Base-by-base conservation (phyloP, 2,888 invertebrate genomes). In the Melanotus villosus region DNA sequence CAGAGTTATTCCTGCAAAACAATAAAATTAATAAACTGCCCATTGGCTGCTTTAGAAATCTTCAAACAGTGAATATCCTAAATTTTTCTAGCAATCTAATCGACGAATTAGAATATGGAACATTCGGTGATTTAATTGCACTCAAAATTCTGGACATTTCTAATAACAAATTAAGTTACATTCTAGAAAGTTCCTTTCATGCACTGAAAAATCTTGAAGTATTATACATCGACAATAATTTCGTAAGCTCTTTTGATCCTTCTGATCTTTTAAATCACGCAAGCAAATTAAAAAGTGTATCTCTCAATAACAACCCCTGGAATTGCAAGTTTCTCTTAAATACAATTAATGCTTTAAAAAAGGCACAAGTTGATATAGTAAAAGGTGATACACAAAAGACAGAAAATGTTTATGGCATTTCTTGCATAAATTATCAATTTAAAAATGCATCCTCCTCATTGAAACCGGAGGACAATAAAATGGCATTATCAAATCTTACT, bases 141-240 rank as follows among this genome's bases (percentile, higher is more conserved):
- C 23, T 68, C 23, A 5, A 23, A 12, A 18, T 6, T 16, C 36
- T 68, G 0, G 64, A 68, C 23, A 54, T 68, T 14, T 68, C 68
- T 2, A 52, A 45, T 43, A 68, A 68, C 14, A 38, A 21, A 10
- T 14, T 68, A 16, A 36, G 1, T 34, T 50, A 34, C 12, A 16
- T 68, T 12, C 10, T 32, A 18, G 52, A 57, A 14, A 65, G 45
- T 45, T 41, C 65, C 9, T 59, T 71, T 18, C 59, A 66, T 65
- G 12, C 47, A 14, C 38, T 71, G 21, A 19, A 7, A 9, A 43
- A 45, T 26, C 34, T 71, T 38, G 7, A 23, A 21, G 12, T n/a
- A 1, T 54, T 71, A 21, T 26, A 58, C 26, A 57, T 71, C 19
- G 59, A 50, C 14, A 47, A 47, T 32, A 71, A 71, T 59, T 36